Percentiles rank a stretch among this genome's conserved stretches.
Conservation (phyloP, 2,888 invertebrate genomes). For the Seladonia tumulorum region DNA sequence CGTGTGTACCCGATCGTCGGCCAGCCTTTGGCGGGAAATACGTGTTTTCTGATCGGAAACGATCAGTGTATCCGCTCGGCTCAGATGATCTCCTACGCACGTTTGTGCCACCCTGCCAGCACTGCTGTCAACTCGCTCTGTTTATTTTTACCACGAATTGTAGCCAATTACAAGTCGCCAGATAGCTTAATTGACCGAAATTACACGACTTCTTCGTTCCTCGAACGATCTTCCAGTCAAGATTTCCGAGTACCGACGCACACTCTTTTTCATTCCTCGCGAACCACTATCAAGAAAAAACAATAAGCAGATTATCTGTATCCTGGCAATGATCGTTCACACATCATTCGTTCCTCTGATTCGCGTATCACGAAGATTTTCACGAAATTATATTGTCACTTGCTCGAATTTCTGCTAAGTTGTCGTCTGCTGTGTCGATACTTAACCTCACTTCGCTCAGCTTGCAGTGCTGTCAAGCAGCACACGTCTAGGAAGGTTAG, state of each 20-base stretch:
- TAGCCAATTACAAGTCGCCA: slow-evolving; percentile 50
- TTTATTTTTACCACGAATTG: slow-evolving; percentile 72
- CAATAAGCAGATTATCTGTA: slow-evolving; percentile 23
- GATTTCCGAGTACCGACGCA: slow-evolving; percentile 21
- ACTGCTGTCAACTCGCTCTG: slow-evolving; percentile 67
- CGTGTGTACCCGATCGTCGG: slow-evolving; percentile 40
- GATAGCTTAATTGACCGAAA: slow-evolving; percentile 55
- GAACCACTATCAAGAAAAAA: slow-evolving; percentile 14
- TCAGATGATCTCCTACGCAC: slow-evolving; percentile 75
- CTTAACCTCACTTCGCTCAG: slow-evolving; percentile 71
- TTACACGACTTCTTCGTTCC: slow-evolving; percentile 27
- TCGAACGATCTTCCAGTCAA: slow-evolving; percentile 37
- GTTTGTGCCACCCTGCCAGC: slow-evolving; percentile 69
- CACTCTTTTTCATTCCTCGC: slow-evolving; percentile 16
- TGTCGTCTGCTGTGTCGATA: slow-evolving; percentile 57
- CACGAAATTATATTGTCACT: slow-evolving; percentile 14
- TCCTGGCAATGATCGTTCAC: slow-evolving; percentile 8
- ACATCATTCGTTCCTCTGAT: background rate
- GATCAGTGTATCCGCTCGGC: slow-evolving; percentile 38
- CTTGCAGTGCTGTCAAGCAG: slow-evolving; percentile 52
- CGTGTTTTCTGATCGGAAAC: slow-evolving; percentile 38
- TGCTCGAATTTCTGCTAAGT: slow-evolving; percentile 12
- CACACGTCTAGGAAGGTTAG: slow-evolving; percentile 34
- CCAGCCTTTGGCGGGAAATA: slow-evolving; percentile 60
- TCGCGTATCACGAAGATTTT: slow-evolving; percentile 14